phyloP scores from a whole-genome alignment of 2,888 invertebrate species.

The Polia nebulosa region DNA sequence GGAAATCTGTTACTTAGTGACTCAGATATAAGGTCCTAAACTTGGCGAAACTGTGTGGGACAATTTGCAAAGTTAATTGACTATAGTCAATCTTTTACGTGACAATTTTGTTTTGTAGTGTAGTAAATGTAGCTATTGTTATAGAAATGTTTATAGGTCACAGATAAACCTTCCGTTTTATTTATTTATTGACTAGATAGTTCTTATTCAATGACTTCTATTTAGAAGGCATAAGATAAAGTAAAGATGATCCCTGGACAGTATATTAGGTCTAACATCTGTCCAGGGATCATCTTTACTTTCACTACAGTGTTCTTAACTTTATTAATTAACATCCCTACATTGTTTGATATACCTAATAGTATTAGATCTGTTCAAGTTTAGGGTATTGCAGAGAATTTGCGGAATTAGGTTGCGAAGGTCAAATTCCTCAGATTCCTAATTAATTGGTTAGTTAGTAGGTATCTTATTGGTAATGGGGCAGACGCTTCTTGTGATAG shows the following conservation, averaged over 20 bases:
- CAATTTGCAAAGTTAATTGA: neutral
- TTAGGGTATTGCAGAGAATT: constrained; percentile 36
- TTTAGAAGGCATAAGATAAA: too few species aligned
- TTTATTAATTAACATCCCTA: constrained; percentile 13
- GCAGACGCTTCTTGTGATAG: neutral
- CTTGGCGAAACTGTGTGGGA: neutral
- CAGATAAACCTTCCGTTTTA: neutral
- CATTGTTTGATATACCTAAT: constrained; percentile 25
- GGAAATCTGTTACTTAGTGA: neutral
- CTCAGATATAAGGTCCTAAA: neutral
- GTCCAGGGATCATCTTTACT: neutral
- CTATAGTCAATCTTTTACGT: neutral
- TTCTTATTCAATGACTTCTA: neutral
- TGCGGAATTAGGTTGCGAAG: constrained; percentile 38
- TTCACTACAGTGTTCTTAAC: neutral
- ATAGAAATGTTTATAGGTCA: neutral
- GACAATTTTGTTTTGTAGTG: neutral
- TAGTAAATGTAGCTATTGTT: neutral
- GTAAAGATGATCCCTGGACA: too few species aligned
- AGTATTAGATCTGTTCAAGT: constrained; percentile 31
- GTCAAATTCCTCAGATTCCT: constrained; percentile 34
- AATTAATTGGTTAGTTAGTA: constrained; percentile 24
- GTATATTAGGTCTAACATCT: too few species aligned
- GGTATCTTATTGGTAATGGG: constrained; percentile 10
- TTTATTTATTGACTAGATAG: neutral